Evolutionary conservation across 92 coral and sea anemone species (phyloP), one percentile per base, ranked within the genome.

Genomic region (Epizoanthus stellaris): DNA sequence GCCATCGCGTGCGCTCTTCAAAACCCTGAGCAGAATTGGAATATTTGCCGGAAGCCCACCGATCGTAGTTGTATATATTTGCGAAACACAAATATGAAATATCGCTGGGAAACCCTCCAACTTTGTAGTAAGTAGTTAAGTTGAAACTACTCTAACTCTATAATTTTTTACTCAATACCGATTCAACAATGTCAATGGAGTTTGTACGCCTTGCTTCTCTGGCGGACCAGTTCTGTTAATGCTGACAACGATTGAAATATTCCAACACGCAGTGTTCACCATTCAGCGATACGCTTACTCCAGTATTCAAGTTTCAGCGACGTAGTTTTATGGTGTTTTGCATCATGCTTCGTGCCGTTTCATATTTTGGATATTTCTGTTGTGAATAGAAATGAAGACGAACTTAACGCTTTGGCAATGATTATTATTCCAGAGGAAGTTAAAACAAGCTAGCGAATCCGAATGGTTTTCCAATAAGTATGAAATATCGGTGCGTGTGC

Each of bases 21-120:
- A 70, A 65, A 79, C 40, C n/a, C 49, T 30, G 56, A 79, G 53
- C 61, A 79, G 57, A 62, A 42, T 11, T 67, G 25, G 72, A 79
- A 79, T 64, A 63, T 62, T 79, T 20, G 21, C 83, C 83, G 83
- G 83, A 79, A 79, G 30, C 83, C 83, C 58, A 15, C 73, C 67
- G 39, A 64, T 63, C 65, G 62, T 62, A 63, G 58, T 19, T 30
- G 83, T 79, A 79, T 42, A 79, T 79, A 79, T 63, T 79, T 79
- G 83, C 83, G 16, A 57, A 79, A 79, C 83, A 64, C 83, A 63
- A 79, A 63, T 79, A 79, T 43, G 47, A 63, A 45, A 59, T 63
- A 79, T 43, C 65, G 14, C 54, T 79, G 38, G 39, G 23, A 64
- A 79, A 63, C 36, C 19, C 23, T 62, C 83, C 42, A 63, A 62